Evolutionary conservation across 1,140 invertebrate species (phyloP).

Genomic region (Drosophila miranda): DNA sequence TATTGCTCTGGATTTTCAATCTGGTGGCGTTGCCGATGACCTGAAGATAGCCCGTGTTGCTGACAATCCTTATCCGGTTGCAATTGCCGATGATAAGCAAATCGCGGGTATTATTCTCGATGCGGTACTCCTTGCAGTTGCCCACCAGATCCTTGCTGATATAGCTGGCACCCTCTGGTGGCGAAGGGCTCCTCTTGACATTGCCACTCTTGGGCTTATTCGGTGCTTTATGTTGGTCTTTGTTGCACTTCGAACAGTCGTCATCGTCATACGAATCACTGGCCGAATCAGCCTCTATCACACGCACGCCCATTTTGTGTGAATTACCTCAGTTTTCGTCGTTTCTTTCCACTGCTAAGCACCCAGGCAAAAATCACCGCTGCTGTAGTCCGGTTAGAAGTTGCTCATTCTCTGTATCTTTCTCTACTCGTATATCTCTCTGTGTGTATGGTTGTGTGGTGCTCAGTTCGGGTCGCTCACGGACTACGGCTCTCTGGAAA

Average conservation of each 20-base stretch:
- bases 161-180: conserved; percentile 26
- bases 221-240: conserved; percentile 31
- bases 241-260: conserved; percentile 52
- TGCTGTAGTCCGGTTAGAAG: conserved; percentile 12
- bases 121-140: conserved; percentile 77
- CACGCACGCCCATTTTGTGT: conserved; percentile 66
- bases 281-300: conserved; percentile 66
- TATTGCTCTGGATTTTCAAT: conserved; percentile 69
- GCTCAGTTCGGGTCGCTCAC: no score
- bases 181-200: conserved; percentile 16
- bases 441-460: conserved; percentile 3
- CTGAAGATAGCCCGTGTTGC: conserved; percentile 60
- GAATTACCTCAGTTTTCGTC: conserved; percentile 36
- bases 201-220: conserved; percentile 36
- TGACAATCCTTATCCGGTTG: conserved; percentile 68
- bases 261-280: conserved; percentile 72
- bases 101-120: conserved; percentile 66
- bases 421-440: background rate
- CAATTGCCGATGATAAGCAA: conserved; percentile 74
- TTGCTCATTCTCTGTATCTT: conserved; percentile 23
- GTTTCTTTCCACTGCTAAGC: conserved; percentile 62
- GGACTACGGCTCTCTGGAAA: conserved; percentile 4
- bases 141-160: conserved; percentile 70
- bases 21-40: conserved; percentile 71
- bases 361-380: conserved; percentile 50